Evolutionary conservation across 2,797 vertebrate genomes (phyloP).

Genomic region (Poeciliopsis paucimaculata): DNA sequence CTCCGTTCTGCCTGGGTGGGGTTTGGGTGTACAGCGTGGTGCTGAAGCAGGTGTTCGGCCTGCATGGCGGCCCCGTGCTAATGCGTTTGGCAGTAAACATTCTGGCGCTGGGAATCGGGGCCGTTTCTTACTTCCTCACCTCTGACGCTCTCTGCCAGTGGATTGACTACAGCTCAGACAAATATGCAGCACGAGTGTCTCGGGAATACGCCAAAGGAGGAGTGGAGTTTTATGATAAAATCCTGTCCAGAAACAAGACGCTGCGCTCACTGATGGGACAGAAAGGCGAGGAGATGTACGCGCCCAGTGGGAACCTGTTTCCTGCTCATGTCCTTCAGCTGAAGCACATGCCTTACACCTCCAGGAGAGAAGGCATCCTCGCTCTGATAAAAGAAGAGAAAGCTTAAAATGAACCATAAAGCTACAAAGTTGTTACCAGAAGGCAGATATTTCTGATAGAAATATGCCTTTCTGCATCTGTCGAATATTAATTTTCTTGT

Average conservation of each 20-base stretch:
- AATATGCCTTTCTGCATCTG: neutral
- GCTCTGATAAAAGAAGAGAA: conserved; percentile 79
- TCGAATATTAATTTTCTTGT: neutral
- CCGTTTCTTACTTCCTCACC: conserved; percentile 80
- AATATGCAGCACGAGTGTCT: conserved; percentile 82
- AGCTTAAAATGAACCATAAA: conserved; percentile 33
- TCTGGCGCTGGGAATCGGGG: conserved; percentile 75
- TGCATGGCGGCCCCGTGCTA: conserved; percentile 77
- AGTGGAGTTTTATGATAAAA: conserved; percentile 93
- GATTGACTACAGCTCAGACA: conserved; percentile 86
- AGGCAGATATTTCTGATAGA: neutral
- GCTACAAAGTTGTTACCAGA: neutral
- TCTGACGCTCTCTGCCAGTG: conserved; percentile 83
- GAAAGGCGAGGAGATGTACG: conserved; percentile 84
- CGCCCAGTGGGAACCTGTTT: conserved; percentile 88
- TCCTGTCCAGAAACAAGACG: conserved; percentile 85
- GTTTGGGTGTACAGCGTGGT: conserved; percentile 82
- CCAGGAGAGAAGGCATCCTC: conserved; percentile 85
- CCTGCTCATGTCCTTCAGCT: conserved; percentile 85
- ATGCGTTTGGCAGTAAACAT: conserved; percentile 80
- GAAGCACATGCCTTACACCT: conserved; percentile 89
- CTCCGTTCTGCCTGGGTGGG: conserved; percentile 84
- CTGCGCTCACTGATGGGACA: conserved; percentile 88
- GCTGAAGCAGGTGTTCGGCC: conserved; percentile 85
- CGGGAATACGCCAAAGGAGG: conserved; percentile 85